phyloP scores from a whole-genome alignment of 2,888 invertebrate genomes.

The Fissipunctia ypsillon region DNA sequence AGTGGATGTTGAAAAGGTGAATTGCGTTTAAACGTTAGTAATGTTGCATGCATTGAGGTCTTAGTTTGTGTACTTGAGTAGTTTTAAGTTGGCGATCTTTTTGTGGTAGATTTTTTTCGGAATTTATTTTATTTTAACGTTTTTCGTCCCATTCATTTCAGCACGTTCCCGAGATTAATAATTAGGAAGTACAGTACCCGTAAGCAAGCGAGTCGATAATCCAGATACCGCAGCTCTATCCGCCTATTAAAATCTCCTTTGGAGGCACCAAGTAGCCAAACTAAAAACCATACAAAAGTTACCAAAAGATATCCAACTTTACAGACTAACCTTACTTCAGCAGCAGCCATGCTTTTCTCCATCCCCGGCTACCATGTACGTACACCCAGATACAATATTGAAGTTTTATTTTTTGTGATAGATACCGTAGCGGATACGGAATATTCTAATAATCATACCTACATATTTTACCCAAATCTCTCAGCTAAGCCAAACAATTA shows the following conservation, averaged over 20 bases:
- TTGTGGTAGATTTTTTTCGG: not conserved
- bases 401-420: not conserved
- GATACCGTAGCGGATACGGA: not conserved
- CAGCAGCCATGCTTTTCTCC: too few species aligned
- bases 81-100: not conserved
- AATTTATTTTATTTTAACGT: too few species aligned
- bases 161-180: not conserved
- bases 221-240: not conserved
- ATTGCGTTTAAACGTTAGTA: slow-evolving; percentile 31
- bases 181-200: not conserved
- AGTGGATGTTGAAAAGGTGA: slow-evolving; percentile 55
- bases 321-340: not conserved
- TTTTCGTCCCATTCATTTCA: not conserved
- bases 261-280: not conserved
- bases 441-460: slow-evolving; percentile 31
- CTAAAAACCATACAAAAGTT: not conserved
- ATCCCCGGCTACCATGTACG: not conserved
- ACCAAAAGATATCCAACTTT: too few species aligned
- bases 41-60: slow-evolving; percentile 2
- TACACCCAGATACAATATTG: too few species aligned
- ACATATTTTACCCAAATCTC: slow-evolving; percentile 49
- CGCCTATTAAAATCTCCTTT: too few species aligned
- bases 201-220: too few species aligned
- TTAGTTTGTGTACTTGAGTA: slow-evolving; percentile 9
- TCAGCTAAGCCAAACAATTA: slow-evolving; percentile 61